These are phyloP conservation scores for Hyposoter didymator DNA, from an alignment of 2,888 invertebrate species.

Conservation along the genomic window DNA sequence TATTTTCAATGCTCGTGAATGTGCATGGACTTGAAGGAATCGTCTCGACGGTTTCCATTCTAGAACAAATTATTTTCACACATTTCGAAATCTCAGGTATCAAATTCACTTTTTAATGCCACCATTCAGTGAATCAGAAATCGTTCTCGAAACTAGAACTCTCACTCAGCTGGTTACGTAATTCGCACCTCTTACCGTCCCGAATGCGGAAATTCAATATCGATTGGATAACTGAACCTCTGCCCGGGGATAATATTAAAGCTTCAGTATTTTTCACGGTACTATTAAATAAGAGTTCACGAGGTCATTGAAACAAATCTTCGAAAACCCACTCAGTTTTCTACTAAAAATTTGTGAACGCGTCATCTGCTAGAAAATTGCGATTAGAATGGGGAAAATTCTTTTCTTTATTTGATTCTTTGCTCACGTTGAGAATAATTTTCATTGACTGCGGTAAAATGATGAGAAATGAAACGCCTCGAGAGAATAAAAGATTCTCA, in stretches of 20 bases:
- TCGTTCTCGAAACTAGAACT: neutral
- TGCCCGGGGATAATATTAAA: neutral
- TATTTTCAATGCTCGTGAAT: too few relatives aligned
- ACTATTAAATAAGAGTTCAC: neutral
- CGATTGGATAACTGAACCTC: neutral
- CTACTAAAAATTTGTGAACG: neutral
- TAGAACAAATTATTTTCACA: neutral
- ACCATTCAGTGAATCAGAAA: neutral
- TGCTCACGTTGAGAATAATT: neutral
- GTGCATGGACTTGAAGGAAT: too few relatives aligned
- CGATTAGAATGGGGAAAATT: neutral
- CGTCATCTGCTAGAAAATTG: neutral
- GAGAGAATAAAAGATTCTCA: constrained; percentile 12
- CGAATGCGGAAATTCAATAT: neutral
- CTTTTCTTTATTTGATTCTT: neutral
- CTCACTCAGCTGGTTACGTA: neutral
- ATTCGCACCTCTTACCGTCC: neutral
- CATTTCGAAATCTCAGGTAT: neutral
- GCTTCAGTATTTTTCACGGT: neutral
- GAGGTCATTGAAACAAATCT: neutral
- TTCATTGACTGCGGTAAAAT: too few relatives aligned
- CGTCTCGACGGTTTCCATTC: neutral
- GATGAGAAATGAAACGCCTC: constrained; percentile 14
- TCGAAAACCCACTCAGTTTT: neutral
- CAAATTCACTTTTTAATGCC: neutral